A percentile compares a stretch with the other conserved stretches of the same genome.
Evolutionary conservation across 2,888 invertebrate species (phyloP).

Genomic region (Spicauda simplicius): DNA sequence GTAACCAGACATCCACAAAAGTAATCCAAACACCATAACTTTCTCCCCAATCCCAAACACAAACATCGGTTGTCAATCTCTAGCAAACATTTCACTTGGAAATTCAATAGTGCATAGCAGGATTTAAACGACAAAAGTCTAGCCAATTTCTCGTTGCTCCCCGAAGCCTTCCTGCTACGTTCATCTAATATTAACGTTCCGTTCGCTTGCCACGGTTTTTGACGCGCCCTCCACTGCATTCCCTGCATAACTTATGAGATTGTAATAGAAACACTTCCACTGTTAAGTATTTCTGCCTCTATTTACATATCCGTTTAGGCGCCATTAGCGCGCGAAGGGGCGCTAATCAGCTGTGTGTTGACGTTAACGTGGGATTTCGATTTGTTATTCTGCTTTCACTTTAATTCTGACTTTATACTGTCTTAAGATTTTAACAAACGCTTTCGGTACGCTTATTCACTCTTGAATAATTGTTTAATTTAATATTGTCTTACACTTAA

Average conservation of each 20-base stretch:
- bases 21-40: slow-evolving; percentile 30
- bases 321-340: slow-evolving; percentile 54
- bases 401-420: not conserved
- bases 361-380: slow-evolving; percentile 17
- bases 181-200: slow-evolving; percentile 78
- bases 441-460: too few species aligned
- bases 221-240: slow-evolving; percentile 69
- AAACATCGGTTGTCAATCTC: slow-evolving; percentile 67
- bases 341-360: slow-evolving; percentile 42
- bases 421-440: too few species aligned
- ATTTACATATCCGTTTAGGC: slow-evolving; percentile 68
- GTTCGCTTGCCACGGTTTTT: slow-evolving; percentile 71
- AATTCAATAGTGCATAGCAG: slow-evolving; percentile 68
- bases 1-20: slow-evolving; percentile 20
- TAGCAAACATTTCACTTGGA: slow-evolving; percentile 64
- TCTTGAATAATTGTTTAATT: too few species aligned
- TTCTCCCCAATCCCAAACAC: slow-evolving; percentile 50
- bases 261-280: slow-evolving; percentile 74
- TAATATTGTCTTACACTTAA: too few species aligned
- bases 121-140: slow-evolving; percentile 69
- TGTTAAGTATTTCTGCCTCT: slow-evolving; percentile 67
- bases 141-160: slow-evolving; percentile 61
- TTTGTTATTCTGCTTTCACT: slow-evolving; percentile 2
- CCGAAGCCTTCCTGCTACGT: slow-evolving; percentile 61
- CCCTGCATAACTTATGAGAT: slow-evolving; percentile 77